Evolutionary conservation across 2,113 vertebrate species (phyloP).

Genomic region (Vombatus ursinus): DNA sequence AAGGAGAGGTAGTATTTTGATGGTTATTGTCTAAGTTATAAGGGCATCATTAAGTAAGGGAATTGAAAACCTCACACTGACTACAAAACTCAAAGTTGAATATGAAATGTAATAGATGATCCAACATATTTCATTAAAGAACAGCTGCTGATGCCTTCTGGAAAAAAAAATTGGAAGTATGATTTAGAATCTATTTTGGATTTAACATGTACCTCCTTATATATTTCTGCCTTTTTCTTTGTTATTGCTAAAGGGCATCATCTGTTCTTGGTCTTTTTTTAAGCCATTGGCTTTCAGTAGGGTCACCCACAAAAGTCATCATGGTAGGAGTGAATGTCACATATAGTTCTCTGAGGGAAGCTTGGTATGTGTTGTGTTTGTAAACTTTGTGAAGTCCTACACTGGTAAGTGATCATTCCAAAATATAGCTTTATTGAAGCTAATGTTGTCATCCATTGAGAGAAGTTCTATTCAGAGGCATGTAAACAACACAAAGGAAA

Average conservation of each 20-base stretch:
- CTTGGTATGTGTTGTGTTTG: neutral
- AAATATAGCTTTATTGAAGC: neutral
- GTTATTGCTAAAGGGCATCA: slow-evolving; percentile 70
- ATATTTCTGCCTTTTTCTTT: slow-evolving; percentile 64
- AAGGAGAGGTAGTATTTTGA: neutral
- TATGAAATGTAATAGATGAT: slow-evolving; percentile 68
- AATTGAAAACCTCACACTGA: slow-evolving; percentile 55
- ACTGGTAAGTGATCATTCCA: neutral
- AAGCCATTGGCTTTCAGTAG: slow-evolving; percentile 45
- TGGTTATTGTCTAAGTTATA: neutral
- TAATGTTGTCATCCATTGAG: neutral
- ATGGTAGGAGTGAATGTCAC: slow-evolving; percentile 41
- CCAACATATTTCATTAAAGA: slow-evolving; percentile 68
- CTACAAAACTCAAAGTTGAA: slow-evolving; percentile 70
- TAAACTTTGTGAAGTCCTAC: neutral
- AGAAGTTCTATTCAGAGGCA: neutral
- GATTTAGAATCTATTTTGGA: slow-evolving; percentile 75
- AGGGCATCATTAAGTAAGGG: slow-evolving; percentile 57
- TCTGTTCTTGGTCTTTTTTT: slow-evolving; percentile 61
- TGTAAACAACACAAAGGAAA: neutral
- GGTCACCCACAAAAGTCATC: slow-evolving; percentile 39
- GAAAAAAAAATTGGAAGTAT: slow-evolving; percentile 72
- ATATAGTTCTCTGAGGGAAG: slow-evolving; percentile 26
- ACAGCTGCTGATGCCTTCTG: slow-evolving; percentile 77
- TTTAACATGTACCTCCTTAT: slow-evolving; percentile 60